Percentiles rank a stretch among this genome's conserved stretches.
Conservation (phyloP, 2,113 vertebrate species). For the Danionella cerebrum region DNA sequence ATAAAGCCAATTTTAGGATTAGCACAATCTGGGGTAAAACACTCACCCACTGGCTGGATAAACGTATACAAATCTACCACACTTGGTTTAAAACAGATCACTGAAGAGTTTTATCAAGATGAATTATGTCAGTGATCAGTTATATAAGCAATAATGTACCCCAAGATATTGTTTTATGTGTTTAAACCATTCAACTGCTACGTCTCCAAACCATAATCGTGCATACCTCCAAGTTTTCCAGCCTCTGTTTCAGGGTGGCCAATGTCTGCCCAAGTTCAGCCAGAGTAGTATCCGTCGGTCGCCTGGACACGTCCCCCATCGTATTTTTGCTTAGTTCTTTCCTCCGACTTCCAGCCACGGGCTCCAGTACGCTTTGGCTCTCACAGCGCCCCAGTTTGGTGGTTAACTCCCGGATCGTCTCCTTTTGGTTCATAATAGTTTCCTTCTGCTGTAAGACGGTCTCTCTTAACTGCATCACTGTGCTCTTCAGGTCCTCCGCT, state of each 20-base stretch:
- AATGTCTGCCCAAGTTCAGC: constrained; percentile 91
- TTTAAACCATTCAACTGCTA: not conserved
- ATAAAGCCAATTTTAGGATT: no score
- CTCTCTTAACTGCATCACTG: constrained; percentile 88
- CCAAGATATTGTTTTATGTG: no score
- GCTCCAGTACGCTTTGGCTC: constrained; percentile 76
- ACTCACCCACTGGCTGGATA: no score
- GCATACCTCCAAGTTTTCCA: constrained; percentile 92
- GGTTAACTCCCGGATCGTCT: constrained; percentile 91
- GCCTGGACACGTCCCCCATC: constrained; percentile 89
- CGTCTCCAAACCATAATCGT: not conserved
- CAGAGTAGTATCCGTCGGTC: constrained; percentile 84
- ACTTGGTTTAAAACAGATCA: no score
- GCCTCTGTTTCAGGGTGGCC: constrained; percentile 85
- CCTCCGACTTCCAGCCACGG: constrained; percentile 51
- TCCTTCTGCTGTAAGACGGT: constrained; percentile 95
- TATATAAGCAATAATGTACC: no score
- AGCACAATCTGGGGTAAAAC: no score
- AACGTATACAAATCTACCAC: no score
- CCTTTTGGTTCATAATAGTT: constrained; percentile 93
- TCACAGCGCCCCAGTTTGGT: constrained; percentile 90
- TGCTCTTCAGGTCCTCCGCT: constrained; percentile 80
- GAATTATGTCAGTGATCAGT: no score
- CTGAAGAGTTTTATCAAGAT: no score
- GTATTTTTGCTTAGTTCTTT: constrained; percentile 76